These are phyloP conservation scores for Suillia variegata DNA, from an alignment of 2,888 invertebrate species.

Conservation along the genomic window DNA sequence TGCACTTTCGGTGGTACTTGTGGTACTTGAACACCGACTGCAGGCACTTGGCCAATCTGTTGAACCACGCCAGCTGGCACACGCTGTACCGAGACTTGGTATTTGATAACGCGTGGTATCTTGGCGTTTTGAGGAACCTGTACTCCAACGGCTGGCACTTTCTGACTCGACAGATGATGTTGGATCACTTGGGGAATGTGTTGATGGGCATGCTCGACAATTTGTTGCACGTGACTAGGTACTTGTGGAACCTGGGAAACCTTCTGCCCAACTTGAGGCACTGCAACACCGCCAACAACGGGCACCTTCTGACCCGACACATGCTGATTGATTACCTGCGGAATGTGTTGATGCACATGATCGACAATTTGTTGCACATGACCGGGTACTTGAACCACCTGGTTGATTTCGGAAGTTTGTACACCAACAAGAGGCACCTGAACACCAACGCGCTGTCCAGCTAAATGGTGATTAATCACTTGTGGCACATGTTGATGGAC, in stretches of 20 bases:
- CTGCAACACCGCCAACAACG: too few species aligned
- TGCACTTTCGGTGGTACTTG: conserved; percentile 10
- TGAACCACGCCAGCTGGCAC: too few species aligned
- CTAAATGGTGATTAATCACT: conserved; percentile 24
- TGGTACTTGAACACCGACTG: background rate
- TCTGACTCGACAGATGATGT: conserved; percentile 11
- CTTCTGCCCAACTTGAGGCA: background rate
- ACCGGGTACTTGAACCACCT: background rate
- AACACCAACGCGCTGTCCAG: too few species aligned
- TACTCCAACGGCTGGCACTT: too few species aligned
- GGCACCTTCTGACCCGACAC: background rate
- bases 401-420: too few species aligned
- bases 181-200: conserved; percentile 27
- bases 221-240: background rate
- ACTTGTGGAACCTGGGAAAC: too few species aligned
- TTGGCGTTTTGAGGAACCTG: too few species aligned
- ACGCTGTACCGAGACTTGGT: too few species aligned
- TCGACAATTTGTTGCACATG: conserved; percentile 24
- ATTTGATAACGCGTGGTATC: too few species aligned
- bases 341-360: conserved; percentile 22
- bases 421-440: background rate
- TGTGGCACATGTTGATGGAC: conserved; percentile 24
- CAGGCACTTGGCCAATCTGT: too few species aligned
- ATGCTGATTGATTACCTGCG: conserved; percentile 26
- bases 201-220: conserved; percentile 21